phyloP scores from a whole-genome alignment of 1,140 invertebrate genomes.

The Calycopis cecrops region DNA sequence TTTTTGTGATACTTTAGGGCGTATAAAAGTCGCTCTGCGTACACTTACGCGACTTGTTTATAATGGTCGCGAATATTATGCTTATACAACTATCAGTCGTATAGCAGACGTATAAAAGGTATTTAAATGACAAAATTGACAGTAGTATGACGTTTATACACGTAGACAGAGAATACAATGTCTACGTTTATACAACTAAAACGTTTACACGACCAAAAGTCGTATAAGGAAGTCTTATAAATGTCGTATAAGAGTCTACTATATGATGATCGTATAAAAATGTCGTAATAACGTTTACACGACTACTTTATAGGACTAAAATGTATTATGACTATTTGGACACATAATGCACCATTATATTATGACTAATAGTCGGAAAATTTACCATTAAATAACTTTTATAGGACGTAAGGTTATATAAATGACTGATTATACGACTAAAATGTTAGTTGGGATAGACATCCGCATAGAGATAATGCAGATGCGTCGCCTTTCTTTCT shows the following conservation, averaged over 20 bases:
- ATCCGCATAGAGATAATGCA: no score
- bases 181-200: constrained; percentile 11
- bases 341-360: constrained; percentile 8
- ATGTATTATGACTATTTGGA: constrained; percentile 2
- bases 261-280: neutral
- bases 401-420: no score
- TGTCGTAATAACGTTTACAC: neutral
- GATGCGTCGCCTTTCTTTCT: no score
- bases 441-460: no score
- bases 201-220: constrained; percentile 14
- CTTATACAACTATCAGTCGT: neutral
- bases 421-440: no score
- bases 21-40: constrained; percentile 1
- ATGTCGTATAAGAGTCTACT: neutral
- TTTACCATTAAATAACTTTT: no score
- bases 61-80: constrained; percentile 6
- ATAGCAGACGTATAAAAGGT: constrained; percentile 11
- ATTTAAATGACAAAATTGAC: constrained; percentile 6
- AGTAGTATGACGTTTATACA: constrained; percentile 7
- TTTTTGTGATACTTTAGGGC: constrained; percentile 13
- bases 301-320: constrained; percentile 5
- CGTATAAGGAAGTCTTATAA: constrained; percentile 2
- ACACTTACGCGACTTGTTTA: constrained; percentile 12
- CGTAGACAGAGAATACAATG: no score
- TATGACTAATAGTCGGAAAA: neutral